A percentile compares a stretch with the other conserved stretches of the same genome.
These are phyloP conservation scores for Drosophila oshimai DNA, from an alignment of 1,140 invertebrate species.

Conservation along the genomic window DNA sequence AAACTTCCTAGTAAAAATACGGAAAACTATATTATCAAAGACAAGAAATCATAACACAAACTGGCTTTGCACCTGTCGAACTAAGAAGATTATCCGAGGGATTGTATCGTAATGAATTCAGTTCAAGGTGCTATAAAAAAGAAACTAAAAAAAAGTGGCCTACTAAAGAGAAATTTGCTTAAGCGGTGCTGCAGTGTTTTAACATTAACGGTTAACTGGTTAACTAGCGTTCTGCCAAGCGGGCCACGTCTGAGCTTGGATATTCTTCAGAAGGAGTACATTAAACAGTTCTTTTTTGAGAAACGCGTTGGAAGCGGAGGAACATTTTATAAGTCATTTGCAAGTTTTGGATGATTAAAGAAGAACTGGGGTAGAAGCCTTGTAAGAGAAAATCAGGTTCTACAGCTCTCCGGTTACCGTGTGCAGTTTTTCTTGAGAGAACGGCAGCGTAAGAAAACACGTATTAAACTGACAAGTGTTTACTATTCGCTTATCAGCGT, in stretches of 20 bases:
- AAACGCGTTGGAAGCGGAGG: constrained; percentile 73
- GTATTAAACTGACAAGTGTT: constrained; percentile 1
- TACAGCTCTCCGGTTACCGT: not conserved
- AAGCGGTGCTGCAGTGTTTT: constrained; percentile 22
- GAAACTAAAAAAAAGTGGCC: constrained; percentile 53
- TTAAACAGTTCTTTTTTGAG: constrained; percentile 73
- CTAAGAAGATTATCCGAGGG: constrained; percentile 4
- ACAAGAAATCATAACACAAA: not conserved
- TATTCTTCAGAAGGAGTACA: constrained; percentile 66
- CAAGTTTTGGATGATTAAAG: constrained; percentile 58
- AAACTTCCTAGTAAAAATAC: not conserved
- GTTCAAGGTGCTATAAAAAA: constrained; percentile 50
- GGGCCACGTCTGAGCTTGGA: constrained; percentile 23
- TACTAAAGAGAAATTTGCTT: constrained; percentile 55
- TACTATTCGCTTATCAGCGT: not conserved
- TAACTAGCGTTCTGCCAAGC: not conserved
- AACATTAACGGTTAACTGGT: not conserved
- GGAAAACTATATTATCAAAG: not conserved
- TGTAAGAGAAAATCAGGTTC: not conserved
- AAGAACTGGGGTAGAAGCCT: not conserved
- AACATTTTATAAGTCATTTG: not conserved
- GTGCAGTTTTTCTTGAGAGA: not conserved
- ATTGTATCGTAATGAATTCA: constrained; percentile 71
- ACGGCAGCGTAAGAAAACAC: constrained; percentile 26
- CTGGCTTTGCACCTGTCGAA: constrained; percentile 15